Conservation (phyloP, 1,140 invertebrate species). For the Drosophila mauritiana region DNA sequence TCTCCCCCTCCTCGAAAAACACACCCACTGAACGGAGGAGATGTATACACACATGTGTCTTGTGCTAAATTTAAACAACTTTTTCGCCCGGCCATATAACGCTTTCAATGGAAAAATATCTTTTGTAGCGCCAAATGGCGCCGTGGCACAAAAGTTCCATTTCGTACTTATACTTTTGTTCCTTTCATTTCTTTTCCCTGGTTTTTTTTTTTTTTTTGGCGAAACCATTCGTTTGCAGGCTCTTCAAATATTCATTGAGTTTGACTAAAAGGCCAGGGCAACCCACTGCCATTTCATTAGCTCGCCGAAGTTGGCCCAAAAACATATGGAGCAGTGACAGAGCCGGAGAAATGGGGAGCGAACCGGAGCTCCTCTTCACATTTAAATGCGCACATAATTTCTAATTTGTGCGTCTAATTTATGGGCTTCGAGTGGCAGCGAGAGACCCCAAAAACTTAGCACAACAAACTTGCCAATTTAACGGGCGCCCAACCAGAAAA, state of each 20-base stretch:
- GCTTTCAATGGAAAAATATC: constrained; percentile 81
- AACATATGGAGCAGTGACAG: constrained; percentile 40
- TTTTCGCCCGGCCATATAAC: constrained; percentile 47
- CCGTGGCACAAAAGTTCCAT: constrained; percentile 73
- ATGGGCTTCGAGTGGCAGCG: constrained; percentile 67
- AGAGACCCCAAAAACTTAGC: constrained; percentile 73
- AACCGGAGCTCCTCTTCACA: constrained; percentile 69
- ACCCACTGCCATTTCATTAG: constrained; percentile 56
- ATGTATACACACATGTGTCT: constrained; percentile 53
- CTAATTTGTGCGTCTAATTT: constrained; percentile 84
- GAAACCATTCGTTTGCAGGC: constrained; percentile 28
- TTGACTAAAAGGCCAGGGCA: constrained; percentile 69
- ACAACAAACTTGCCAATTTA: constrained; percentile 83
- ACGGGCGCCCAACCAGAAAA: constrained; percentile 65
- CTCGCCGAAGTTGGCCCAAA: constrained; percentile 25
- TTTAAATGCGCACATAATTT: constrained; percentile 84
- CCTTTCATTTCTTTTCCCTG: constrained; percentile 17
- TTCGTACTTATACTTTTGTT: constrained; percentile 23
- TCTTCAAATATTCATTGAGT: constrained; percentile 83
- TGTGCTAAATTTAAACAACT: constrained; percentile 78
- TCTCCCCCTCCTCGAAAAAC: neutral
- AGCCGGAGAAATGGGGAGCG: constrained; percentile 10
- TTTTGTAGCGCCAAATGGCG: constrained; percentile 81
- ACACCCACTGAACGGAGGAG: constrained; percentile 47
- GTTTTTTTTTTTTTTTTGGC: constrained; percentile 14